Percentiles rank a stretch among this genome's conserved stretches.
phyloP scores from a whole-genome alignment of 2,113 vertebrate species.

The Nibea albiflora region DNA sequence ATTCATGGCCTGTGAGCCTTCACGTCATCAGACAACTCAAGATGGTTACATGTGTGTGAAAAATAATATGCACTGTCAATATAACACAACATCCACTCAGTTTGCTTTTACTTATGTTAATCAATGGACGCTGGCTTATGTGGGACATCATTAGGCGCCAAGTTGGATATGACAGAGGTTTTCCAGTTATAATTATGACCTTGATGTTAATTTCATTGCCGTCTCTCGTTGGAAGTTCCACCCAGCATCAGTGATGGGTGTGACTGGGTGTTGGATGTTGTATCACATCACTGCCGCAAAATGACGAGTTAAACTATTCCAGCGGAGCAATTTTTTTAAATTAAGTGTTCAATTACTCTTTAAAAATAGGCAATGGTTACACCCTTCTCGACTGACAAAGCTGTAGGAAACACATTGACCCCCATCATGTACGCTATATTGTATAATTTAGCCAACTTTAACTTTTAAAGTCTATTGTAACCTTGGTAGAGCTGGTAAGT shows the following conservation, averaged over 20 bases:
- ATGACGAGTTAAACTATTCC: not conserved
- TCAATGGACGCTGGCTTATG: not conserved
- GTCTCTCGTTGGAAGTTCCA: too few species aligned
- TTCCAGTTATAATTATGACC: not conserved
- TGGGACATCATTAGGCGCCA: not conserved
- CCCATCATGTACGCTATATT: not conserved
- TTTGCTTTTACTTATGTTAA: not conserved
- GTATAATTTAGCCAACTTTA: not conserved
- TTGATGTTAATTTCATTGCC: too few species aligned
- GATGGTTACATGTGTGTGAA: not conserved
- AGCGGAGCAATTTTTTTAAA: not conserved
- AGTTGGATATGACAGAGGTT: too few species aligned
- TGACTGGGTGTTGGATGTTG: not conserved
- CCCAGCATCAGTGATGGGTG: not conserved
- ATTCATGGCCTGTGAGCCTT: not conserved
- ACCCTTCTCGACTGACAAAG: not conserved
- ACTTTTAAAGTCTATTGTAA: conserved; percentile 2
- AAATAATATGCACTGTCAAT: not conserved
- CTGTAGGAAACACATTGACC: not conserved
- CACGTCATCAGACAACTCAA: not conserved
- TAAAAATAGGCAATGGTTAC: not conserved
- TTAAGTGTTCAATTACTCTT: not conserved
- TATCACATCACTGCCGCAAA: not conserved
- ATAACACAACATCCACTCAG: not conserved
- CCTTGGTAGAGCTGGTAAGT: not conserved